phyloP scores from a whole-genome alignment of 2,888 invertebrate species.

The Drosophila robusta region DNA sequence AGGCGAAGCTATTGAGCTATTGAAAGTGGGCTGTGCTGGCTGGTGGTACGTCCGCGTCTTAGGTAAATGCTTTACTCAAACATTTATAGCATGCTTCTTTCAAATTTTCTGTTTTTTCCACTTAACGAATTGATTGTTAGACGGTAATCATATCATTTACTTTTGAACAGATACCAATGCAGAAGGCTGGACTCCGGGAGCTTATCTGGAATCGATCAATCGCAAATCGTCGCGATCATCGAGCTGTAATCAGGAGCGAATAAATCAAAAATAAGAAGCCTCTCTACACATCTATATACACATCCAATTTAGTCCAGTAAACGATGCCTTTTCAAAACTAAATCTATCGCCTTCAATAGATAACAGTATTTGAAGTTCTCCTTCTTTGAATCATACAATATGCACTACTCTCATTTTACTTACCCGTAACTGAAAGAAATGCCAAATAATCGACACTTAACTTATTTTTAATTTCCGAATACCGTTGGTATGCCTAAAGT shows the following conservation, averaged over 20 bases:
- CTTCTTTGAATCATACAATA: conserved; percentile 12
- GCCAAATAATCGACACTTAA: conserved; percentile 15
- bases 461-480: conserved; percentile 13
- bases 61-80: conserved; percentile 85
- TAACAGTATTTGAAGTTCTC: conserved; percentile 44
- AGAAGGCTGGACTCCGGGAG: conserved; percentile 98
- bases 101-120: not conserved
- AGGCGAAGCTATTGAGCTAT: conserved; percentile 94
- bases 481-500: conserved; percentile 32
- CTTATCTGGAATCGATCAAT: conserved; percentile 92
- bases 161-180: conserved; percentile 87
- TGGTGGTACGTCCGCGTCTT: conserved; percentile 97
- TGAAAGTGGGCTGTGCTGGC: conserved; percentile 97
- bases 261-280: conserved; percentile 59
- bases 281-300: not conserved
- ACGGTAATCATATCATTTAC: not conserved
- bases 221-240: conserved; percentile 91
- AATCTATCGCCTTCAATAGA: conserved; percentile 52
- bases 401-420: conserved; percentile 4
- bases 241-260: conserved; percentile 85
- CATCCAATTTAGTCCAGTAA: conserved; percentile 9
- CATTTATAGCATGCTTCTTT: conserved; percentile 12
- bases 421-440: conserved; percentile 3
- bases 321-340: conserved; percentile 46
- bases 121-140: not conserved